A percentile compares a stretch with the other conserved stretches of the same genome.
Evolutionary conservation across 2,797 vertebrate species (phyloP).

Genomic region (Lepilemur ruficaudatus): DNA sequence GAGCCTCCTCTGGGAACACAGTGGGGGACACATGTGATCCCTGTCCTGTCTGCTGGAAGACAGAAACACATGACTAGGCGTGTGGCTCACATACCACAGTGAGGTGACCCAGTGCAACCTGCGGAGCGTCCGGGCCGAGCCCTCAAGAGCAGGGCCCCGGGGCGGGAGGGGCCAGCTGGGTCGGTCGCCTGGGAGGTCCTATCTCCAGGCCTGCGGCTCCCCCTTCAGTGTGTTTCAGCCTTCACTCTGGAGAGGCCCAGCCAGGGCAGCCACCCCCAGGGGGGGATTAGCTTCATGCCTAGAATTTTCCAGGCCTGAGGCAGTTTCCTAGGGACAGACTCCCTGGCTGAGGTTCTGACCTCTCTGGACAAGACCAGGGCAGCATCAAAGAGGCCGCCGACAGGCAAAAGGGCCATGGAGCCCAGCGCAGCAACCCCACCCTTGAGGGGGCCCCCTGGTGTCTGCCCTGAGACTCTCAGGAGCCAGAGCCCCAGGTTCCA

Average conservation of each 20-base stretch:
- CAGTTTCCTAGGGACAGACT: background rate
- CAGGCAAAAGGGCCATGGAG: no score
- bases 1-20: background rate
- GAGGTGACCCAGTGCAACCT: background rate
- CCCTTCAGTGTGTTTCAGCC: background rate
- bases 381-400: background rate
- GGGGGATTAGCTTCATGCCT: background rate
- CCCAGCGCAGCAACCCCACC: accelerated
- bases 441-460: background rate
- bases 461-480: background rate
- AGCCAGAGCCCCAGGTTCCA: background rate
- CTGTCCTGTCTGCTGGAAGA: background rate
- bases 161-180: background rate
- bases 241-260: background rate
- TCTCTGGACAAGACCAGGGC: background rate
- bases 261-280: no score
- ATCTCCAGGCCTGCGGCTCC: background rate
- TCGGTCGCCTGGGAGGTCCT: no score
- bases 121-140: accelerated
- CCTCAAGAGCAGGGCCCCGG: background rate
- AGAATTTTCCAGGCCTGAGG: background rate
- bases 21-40: background rate
- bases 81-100: accelerated
- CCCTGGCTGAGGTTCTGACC: background rate
- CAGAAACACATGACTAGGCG: accelerated